These are phyloP conservation scores for Fregata magnificens DNA, from an alignment of 2,113 vertebrate species.

Conservation along the genomic window DNA sequence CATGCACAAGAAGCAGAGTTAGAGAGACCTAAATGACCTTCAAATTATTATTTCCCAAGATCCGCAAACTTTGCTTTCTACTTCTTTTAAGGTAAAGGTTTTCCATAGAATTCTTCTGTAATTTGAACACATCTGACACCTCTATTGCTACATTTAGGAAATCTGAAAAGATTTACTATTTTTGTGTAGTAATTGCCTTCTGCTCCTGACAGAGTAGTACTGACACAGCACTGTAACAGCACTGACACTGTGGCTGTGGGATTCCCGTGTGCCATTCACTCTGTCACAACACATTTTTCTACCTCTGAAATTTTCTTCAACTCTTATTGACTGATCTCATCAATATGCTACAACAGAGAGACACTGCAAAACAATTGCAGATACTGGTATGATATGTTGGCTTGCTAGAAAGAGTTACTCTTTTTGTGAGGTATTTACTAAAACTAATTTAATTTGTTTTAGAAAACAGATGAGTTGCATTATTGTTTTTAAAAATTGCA, in stretches of 20 bases:
- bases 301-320: neutral
- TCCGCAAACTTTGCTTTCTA: neutral
- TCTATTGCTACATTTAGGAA: neutral
- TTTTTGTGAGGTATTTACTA: neutral
- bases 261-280: neutral
- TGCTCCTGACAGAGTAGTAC: neutral
- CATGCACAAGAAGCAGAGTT: neutral
- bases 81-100: neutral
- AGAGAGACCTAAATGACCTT: neutral
- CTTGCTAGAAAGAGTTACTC: constrained; percentile 1
- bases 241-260: neutral
- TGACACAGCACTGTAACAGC: neutral
- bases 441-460: neutral
- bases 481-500: neutral
- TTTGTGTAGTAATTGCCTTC: neutral
- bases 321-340: neutral
- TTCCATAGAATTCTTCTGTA: neutral
- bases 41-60: neutral
- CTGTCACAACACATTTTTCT: neutral
- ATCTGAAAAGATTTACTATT: neutral
- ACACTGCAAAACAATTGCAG: neutral
- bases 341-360: neutral
- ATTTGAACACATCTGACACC: neutral
- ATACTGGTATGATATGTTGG: neutral
- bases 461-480: neutral